Base-by-base conservation (phyloP, 2,888 invertebrate genomes). In the Synergus gifuensis region DNA sequence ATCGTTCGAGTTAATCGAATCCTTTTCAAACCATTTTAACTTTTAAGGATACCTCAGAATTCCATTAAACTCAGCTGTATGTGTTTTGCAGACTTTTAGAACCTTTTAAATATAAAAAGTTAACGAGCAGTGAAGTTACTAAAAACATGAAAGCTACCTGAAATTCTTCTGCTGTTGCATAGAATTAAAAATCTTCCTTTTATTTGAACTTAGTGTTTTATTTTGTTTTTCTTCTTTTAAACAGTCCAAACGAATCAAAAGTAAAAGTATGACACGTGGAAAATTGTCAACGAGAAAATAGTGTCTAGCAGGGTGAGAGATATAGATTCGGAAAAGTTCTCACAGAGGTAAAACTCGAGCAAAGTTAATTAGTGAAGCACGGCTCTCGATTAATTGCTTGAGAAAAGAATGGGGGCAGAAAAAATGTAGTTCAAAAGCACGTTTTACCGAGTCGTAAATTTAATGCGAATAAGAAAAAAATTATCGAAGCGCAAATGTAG, bases 1-100 rank as follows among this genome's bases (percentile, higher is more conserved):
- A 73, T 73, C 73, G 73, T 36, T 73, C 36, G 73, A 73, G 73
- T 73, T 73, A 54, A 49, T 54, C 40, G 36, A 73, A 73, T 73
- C 54, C 54, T 49, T 73, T 73, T 54, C 36, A 36, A n/a, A 73
- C 49, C 73, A 54, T 73, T 73, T 73, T 54, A 73, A 73, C 73
- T 73, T 73, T 73, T 54, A 28, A 73, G 54, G 36, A 73, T 54
- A 54, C 49, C 54, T 73, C 73, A 36, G 49, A 54, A 73, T 73
- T 12, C 73, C 73, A 73, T 73, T 54, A 54, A 36, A 73, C 4
- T 7, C 44, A 22, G 28, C 54, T 49, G 36, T 73, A 73, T 73
- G 22, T 22, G n/a, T 54, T 66, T 49, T 69, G 44, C 49, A 49
- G 16, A 36, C 49, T 28, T 16, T 49, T 16, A 49, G 46, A 49